Base-by-base conservation (phyloP, 1,140 invertebrate genomes). In the Condylostylus longicornis region DNA sequence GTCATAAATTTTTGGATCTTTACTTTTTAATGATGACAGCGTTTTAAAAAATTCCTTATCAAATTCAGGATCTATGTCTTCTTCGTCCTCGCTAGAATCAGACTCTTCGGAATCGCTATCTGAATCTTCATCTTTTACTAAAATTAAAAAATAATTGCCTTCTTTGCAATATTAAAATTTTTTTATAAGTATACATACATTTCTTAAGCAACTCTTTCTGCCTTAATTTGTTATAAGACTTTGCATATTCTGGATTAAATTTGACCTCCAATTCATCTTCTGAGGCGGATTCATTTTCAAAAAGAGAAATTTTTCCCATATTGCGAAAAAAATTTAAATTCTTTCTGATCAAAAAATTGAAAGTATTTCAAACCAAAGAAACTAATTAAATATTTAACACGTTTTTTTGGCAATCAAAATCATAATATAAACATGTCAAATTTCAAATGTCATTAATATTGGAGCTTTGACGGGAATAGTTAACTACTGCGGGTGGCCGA, bases 41-140 rank as follows among this genome's bases (percentile, higher is more conserved):
- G 87, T 82, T 64, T 82, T 84, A 5, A 86, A 76, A 61, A 94
- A 95, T 35, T 82, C 74, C 50, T 79, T 77, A 51, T 95, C 89
- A 27, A 85, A 66, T 44, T 78, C 68, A 43, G 70, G 59, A 40
- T 69, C 67, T 18, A 70, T 49, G 47, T 60, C 63, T 42, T 65
- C 69, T 53, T 74, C 69, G 43, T 79, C 74, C 43, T 78, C 74
- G 46, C 77, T 75, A 25, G 67, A 64, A 31, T 71, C 69, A 2
- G 35, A 37, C 5, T 49, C 48, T 9, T 25, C 27, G 3, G 65
- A 66, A 29, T 58, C 60, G 40, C 61, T 68, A 2, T 54, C 57
- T 41, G 41, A 66, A 19, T 65, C 64, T 21, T 51, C 37, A 47
- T 54, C 51, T 42, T 40, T 23, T 48, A 36, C 33, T 34, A 37